These are phyloP conservation scores for Epinephelus lanceolatus DNA, from an alignment of 2,113 vertebrate genomes.

Conservation along the genomic window DNA sequence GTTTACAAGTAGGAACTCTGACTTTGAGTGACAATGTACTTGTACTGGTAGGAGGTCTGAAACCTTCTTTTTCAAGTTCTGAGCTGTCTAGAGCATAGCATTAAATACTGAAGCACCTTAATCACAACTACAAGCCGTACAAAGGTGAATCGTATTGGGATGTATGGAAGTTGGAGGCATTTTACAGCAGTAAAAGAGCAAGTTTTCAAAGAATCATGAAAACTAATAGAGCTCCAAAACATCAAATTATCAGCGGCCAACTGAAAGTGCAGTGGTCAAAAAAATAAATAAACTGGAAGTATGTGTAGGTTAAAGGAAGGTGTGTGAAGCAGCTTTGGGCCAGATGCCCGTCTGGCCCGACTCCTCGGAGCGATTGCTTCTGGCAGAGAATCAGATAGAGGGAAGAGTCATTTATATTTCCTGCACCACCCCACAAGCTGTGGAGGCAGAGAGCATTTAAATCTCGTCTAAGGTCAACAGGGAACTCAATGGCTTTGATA, in stretches of 20 bases:
- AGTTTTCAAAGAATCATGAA: not conserved
- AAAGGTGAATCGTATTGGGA: not conserved
- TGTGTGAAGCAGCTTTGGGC: slow-evolving; percentile 42
- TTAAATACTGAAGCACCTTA: not conserved
- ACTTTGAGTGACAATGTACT: no score
- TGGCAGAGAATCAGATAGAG: slow-evolving; percentile 75
- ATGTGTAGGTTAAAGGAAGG: slow-evolving; percentile 5
- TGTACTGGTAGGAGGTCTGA: no score
- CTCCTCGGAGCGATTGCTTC: slow-evolving; percentile 70
- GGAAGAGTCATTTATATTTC: slow-evolving; percentile 68
- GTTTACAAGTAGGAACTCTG: no score
- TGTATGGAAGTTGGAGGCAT: not conserved
- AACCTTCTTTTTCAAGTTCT: no score
- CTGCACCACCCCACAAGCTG: slow-evolving; percentile 53
- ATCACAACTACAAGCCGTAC: not conserved
- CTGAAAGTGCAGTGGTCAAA: slow-evolving; percentile 4
- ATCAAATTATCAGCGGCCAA: not conserved
- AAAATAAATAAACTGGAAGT: not conserved
- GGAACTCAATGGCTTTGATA: slow-evolving; percentile 71
- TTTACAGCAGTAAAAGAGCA: not conserved
- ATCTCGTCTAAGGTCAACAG: slow-evolving; percentile 67
- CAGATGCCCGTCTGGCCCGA: slow-evolving; percentile 43
- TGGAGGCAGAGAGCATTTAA: slow-evolving; percentile 68
- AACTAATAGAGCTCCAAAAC: not conserved
- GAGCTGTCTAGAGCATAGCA: no score